Evolutionary conservation across 37 sponge, comb jelly and placozoan species (phyloP).

Genomic region (Hexactinellida sp.): DNA sequence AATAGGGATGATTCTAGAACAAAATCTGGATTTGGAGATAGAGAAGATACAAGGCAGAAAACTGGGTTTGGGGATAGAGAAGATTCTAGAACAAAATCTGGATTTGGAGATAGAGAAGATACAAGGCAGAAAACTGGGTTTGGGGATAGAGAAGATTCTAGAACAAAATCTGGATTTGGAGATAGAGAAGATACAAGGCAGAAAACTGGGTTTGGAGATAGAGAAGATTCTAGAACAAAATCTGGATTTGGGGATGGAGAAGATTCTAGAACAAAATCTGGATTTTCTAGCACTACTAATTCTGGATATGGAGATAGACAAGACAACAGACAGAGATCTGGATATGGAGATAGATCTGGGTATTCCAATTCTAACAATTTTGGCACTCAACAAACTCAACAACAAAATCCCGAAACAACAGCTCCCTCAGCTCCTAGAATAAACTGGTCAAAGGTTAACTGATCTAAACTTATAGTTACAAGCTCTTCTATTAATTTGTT

Average conservation of each 20-base stretch:
- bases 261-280: not conserved
- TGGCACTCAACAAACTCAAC: not conserved
- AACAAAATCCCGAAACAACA: not conserved
- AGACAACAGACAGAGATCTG: not conserved
- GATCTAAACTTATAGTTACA: not conserved
- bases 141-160: constrained; percentile 10
- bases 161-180: not conserved
- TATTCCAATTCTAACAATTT: not conserved
- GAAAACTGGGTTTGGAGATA: not conserved
- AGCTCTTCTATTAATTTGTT: not conserved
- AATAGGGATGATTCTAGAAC: not conserved
- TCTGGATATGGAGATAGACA: not conserved
- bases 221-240: not conserved
- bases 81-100: not conserved
- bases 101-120: constrained; percentile 11
- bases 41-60: not conserved
- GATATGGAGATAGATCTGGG: too few relatives aligned
- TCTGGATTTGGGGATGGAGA: not conserved
- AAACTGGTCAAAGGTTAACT: constrained; percentile 36
- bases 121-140: not conserved
- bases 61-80: not conserved
- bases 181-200: not conserved
- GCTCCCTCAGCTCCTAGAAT: not conserved
- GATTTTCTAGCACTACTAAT: not conserved
- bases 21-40: not conserved